These are phyloP conservation scores for Orgyia antiqua DNA, from an alignment of 2,888 invertebrate genomes.

Conservation along the genomic window DNA sequence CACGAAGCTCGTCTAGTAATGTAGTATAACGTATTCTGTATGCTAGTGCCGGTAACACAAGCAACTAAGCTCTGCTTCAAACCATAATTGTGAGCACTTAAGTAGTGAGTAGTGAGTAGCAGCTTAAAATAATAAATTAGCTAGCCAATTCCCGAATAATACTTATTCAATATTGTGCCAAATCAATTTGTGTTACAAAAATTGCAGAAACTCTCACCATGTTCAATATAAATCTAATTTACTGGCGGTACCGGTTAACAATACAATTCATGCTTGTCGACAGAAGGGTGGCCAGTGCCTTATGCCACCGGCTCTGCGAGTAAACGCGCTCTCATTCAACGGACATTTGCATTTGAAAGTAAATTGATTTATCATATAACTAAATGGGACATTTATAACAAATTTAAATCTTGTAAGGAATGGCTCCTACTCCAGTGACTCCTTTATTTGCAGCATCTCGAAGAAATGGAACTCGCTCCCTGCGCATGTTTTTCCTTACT, in stretches of 20 bases:
- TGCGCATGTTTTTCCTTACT: too few relatives aligned
- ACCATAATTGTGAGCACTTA: too few relatives aligned
- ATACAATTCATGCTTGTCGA: conserved; percentile 10
- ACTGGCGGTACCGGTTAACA: conserved; percentile 8
- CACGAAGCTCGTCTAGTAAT: too few relatives aligned
- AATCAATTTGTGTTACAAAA: conserved; percentile 1
- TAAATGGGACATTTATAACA: neutral
- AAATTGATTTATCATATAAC: conserved; percentile 24
- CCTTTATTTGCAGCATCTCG: too few relatives aligned
- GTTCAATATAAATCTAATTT: conserved; percentile 4
- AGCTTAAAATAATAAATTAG: too few relatives aligned
- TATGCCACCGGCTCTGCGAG: conserved; percentile 6
- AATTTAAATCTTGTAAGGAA: neutral
- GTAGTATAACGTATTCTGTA: too few relatives aligned
- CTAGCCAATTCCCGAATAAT: neutral
- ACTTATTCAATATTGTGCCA: neutral
- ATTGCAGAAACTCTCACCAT: neutral
- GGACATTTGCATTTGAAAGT: conserved; percentile 36
- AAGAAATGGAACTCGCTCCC: too few relatives aligned
- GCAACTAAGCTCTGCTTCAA: too few relatives aligned
- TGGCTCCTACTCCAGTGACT: too few relatives aligned
- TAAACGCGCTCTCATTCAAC: conserved; percentile 9
- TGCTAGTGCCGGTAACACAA: too few relatives aligned
- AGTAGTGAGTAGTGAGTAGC: too few relatives aligned
- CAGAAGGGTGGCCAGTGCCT: conserved; percentile 22